A percentile compares a stretch with the other conserved stretches of the same genome.
phyloP scores from a whole-genome alignment of 2,113 vertebrate genomes.

The Leptobrachium ailaonicum region DNA sequence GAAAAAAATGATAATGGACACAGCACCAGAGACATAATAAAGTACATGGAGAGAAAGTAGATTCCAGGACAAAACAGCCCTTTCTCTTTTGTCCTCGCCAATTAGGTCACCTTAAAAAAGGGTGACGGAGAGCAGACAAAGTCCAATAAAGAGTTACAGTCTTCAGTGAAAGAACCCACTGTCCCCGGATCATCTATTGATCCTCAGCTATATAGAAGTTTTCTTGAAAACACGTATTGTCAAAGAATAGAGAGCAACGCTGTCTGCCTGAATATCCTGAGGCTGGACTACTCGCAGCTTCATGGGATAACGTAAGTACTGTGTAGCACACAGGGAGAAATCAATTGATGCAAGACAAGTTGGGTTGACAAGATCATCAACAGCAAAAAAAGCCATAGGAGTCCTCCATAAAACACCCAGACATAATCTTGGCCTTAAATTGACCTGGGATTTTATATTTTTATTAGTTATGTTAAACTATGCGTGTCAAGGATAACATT shows the following conservation, averaged over 20 bases:
- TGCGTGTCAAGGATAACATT: not conserved
- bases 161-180: conserved; percentile 35
- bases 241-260: conserved; percentile 1
- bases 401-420: not conserved
- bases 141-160: conserved; percentile 29
- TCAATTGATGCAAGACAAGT: not conserved
- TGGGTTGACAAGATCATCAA: not conserved
- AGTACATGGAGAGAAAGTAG: not conserved
- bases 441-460: conserved; percentile 20
- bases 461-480: not conserved
- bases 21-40: too few species aligned
- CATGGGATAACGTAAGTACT: not conserved
- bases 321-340: conserved; percentile 15
- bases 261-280: conserved; percentile 25
- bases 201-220: conserved; percentile 16
- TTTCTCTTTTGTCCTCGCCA: conserved; percentile 24
- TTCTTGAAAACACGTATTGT: conserved; percentile 38
- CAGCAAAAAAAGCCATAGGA: not conserved
- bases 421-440: not conserved
- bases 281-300: not conserved
- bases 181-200: conserved; percentile 35
- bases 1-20: too few species aligned
- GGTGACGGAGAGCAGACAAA: not conserved
- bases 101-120: conserved; percentile 26
- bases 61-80: conserved; percentile 25